Base-by-base conservation (phyloP, 2,888 invertebrate species). In the Drosophila emarginata region DNA sequence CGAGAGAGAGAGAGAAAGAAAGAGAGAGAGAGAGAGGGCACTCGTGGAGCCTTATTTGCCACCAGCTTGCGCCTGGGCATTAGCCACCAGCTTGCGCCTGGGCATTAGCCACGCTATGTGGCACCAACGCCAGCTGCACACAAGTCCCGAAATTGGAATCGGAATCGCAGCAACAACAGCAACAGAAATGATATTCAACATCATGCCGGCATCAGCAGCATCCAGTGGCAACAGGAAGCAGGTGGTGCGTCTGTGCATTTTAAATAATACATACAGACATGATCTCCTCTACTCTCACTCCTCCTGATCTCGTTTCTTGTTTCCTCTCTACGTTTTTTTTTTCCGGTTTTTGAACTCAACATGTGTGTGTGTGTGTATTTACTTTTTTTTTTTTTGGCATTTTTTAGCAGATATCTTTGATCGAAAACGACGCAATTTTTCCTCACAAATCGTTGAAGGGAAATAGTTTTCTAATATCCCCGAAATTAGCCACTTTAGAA, bases 161-260 rank as follows among this genome's bases (percentile, higher is more conserved):
- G 54, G 32, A 32, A 32, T 32, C 32, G 32, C 50, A 50, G 18
- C 50, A 50, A 21, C 11, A 50, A 50, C 53, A 32, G 32, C 54
- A 54, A 6, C 54, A 32, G 14, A n/a, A 72, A 40, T n/a, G 26
- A 56, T 60, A 56, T 61, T 37, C 26, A 52, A 52, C 54, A 36
- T 15, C 32, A 73, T 32, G 9, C 32, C 32, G 40, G 14, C 32
- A 57, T 45, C 57, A 36, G 51, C 69, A 58, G 64, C 71, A 39
- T 57, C 71, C 71, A 39, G 52, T 71, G 52, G 56, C 11, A 65
- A 58, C 71, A 71, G 71, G 71, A 71, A 71, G 71, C 71, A 71
- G 71, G 71, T 71, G 45, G 18, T 45, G 60, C 71, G 60, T 64
- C 54, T 57, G 61, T 50, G 36, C 32, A 21, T 60, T 64, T 64